Base-by-base conservation (phyloP, 2,113 vertebrate species). In the Myotis brandtii region DNA sequence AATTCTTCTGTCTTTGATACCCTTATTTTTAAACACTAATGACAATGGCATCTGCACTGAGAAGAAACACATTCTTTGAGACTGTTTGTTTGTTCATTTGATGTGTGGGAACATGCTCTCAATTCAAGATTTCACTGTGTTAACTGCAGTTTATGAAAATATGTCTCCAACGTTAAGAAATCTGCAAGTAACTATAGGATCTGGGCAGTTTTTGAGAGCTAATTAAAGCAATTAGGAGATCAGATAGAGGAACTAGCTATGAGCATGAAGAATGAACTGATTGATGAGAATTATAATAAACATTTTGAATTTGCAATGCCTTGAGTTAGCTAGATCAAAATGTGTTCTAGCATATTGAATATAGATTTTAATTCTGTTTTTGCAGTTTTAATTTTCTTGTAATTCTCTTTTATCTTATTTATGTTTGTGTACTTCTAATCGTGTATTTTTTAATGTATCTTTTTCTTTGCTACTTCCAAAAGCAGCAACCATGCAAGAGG, bases 161-260 rank as follows among this genome's bases (percentile, higher is more conserved):
- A 6, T 40, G 18, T 85, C 40, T 48, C 46, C 3, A 25, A 14
- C 14, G 73, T 50, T n/a, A 40, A 40, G 34, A 89, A 89, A 80
- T 89, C 30, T 64, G 32, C 25, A 3, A 72, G 4, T 76, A 43
- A 72, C 8, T 23, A 32, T 75, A 80, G 85, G 54, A 85, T 54
- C 23, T 85, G 37, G 27, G 37, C 75, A 56, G 32, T 84, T 86
- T 89, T 25, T 89, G 64, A 73, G 56, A 84, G 64, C 10, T 88
- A 56, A 89, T 92, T 84, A 80, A 70, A 87, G n/a, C 16, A 94
- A 88, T 72, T 76, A 64, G 25, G 10, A 73, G n/a, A 80, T 80
- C 69, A 50, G 37, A 48, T 88, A 48, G 32, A 84, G 23, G 69
- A 88, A 66, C 5, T 54, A 70, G 10, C 13, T 54, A 40, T 56